A percentile compares a stretch with the other conserved stretches of the same genome.
phyloP scores from a whole-genome alignment of 2,797 vertebrate genomes.

The Sebastes iracundus region DNA sequence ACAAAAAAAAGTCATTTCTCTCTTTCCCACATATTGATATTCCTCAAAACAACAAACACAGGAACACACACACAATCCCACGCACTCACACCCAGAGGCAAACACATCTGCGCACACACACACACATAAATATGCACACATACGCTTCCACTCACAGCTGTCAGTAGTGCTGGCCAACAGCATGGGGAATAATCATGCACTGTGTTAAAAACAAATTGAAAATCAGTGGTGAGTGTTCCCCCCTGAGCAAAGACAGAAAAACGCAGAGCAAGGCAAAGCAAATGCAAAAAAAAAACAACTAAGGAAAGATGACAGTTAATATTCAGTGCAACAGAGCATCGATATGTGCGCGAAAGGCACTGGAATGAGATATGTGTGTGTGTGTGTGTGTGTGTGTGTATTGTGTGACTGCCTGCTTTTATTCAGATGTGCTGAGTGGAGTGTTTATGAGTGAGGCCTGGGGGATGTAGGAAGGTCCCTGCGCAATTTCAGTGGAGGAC shows the following conservation, averaged over 20 bases:
- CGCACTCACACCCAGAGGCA: constrained; percentile 29
- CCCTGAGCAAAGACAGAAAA: constrained; percentile 62
- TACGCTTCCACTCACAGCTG: constrained; percentile 34
- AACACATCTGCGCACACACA: neutral
- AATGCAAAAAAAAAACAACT: constrained; percentile 27
- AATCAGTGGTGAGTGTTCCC: constrained; percentile 73
- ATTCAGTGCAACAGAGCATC: constrained; percentile 48
- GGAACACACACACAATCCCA: constrained; percentile 5
- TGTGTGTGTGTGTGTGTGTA: neutral
- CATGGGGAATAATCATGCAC: constrained; percentile 66
- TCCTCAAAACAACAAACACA: constrained; percentile 42
- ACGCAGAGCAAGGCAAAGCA: constrained; percentile 57
- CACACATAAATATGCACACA: constrained; percentile 22
- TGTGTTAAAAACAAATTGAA: constrained; percentile 78
- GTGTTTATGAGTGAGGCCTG: constrained; percentile 58
- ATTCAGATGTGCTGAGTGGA: constrained; percentile 73
- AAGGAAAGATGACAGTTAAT: constrained; percentile 58
- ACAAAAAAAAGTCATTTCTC: constrained; percentile 56
- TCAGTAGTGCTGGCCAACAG: constrained; percentile 50
- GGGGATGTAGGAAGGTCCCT: constrained; percentile 63
- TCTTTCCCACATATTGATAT: constrained; percentile 32
- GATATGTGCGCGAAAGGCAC: constrained; percentile 16
- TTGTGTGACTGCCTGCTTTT: constrained; percentile 43
- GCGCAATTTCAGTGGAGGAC: constrained; percentile 65
- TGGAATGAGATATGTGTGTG: constrained; percentile 14